Conservation (phyloP, 2,113 vertebrate genomes). For the Edolisoma coerulescens region DNA sequence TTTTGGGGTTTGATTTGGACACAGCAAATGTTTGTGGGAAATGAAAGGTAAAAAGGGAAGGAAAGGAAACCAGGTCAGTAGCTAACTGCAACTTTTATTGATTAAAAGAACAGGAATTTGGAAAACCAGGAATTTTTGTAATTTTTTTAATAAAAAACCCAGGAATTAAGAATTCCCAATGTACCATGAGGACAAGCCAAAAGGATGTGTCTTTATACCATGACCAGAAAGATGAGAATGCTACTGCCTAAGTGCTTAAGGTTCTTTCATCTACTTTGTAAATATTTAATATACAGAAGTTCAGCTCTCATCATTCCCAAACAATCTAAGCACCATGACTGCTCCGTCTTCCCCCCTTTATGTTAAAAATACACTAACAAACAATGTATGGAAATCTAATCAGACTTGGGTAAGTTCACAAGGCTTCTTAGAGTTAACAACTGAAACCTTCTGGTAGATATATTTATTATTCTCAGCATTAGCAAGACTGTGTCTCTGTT, state of each 20-base stretch:
- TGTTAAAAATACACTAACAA: not conserved
- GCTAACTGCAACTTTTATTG: not conserved
- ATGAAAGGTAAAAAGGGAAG: not conserved
- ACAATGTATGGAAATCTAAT: not conserved
- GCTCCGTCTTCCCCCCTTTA: not conserved
- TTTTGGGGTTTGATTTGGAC: not conserved
- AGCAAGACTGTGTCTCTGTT: not conserved
- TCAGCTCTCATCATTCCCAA: not conserved
- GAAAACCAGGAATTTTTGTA: not conserved
- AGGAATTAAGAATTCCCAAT: not conserved
- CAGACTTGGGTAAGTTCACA: not conserved
- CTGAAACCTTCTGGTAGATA: not conserved
- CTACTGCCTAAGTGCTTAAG: not conserved
- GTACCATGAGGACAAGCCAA: not conserved
- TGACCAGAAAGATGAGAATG: not conserved
- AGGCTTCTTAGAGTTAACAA: not conserved
- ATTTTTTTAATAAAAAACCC: rapidly evolving
- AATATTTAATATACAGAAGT: not conserved
- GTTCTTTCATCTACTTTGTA: not conserved
- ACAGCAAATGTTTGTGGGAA: not conserved
- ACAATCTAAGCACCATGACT: not conserved
- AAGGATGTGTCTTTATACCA: not conserved
- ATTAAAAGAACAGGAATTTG: not conserved
- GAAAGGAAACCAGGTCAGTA: not conserved
- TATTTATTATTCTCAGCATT: not conserved